Base-by-base conservation (phyloP, 2,888 invertebrate species). In the Epirrhoe alternata region DNA sequence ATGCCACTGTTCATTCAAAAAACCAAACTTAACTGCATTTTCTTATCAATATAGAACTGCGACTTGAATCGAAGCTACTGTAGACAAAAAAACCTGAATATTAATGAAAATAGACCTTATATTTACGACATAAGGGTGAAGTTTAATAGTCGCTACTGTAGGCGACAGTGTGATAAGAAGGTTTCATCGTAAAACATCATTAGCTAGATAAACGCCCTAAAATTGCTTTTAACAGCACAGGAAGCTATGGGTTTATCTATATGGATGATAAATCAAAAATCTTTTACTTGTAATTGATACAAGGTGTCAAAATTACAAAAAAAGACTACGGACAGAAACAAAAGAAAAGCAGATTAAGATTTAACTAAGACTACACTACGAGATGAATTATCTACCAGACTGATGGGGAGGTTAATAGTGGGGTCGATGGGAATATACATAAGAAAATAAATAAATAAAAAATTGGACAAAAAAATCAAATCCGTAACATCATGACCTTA, bases 121-220 rank as follows among this genome's bases (percentile, higher is more conserved):
- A 33, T 68, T 56, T 61, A 56, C 14, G 0, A 1, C 54, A 67
- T 85, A 87, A 75, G 72, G 77, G 58, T 31, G 17, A 66, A 57
- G 33, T 45, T 10, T 54, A 6, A 2, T 6, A 10, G 7, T 83
- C 82, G 91, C 91, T 91, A 91, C 92, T 79, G 92, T 87, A 86
- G 89, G 86, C 90, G 87, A 87, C 87, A 80, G 80, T 55, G 74
- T 80, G 91, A 92, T 92, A 91, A 90, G 82, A 77, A 82, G 83
- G 85, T 76, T 78, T 81, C 85, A 85, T 90, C 90, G 89, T 92
- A 90, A 90, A 92, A 91, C 89, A 92, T 92, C 92, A 90, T 92
- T 92, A 92, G 90, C 85, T 85, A 89, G 92, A 92, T 92, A 92
- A 92, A 86, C 74, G 73, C 77, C 86, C 86, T 86, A 88, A 92